A percentile compares a stretch with the other conserved stretches of the same genome.
phyloP scores from a whole-genome alignment of 2,113 vertebrate genomes.

The Dasyurus viverrinus region DNA sequence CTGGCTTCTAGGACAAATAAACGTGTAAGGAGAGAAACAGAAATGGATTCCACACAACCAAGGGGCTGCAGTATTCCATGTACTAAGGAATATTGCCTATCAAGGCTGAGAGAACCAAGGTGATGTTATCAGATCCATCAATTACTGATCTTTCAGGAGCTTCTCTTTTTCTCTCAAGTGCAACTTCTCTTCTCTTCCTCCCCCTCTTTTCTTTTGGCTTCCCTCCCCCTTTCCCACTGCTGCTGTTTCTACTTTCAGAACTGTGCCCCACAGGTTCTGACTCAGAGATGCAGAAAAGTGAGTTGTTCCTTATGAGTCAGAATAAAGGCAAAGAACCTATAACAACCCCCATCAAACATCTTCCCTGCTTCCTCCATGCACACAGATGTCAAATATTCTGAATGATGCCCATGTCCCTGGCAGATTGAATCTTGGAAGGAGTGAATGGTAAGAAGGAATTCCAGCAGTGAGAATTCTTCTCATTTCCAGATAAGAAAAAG shows the following conservation, averaged over 20 bases:
- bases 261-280: constrained; percentile 40
- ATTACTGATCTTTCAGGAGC: not conserved
- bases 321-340: not conserved
- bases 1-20: not conserved
- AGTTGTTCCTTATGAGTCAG: constrained; percentile 53
- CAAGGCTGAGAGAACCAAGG: not conserved
- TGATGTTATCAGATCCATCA: not conserved
- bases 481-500: not conserved
- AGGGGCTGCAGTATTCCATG: not conserved
- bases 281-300: constrained; percentile 44
- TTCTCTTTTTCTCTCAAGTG: not conserved
- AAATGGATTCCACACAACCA: not conserved
- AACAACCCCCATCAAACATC: not conserved
- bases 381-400: constrained; percentile 14
- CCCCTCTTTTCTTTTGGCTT: constrained; percentile 11
- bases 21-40: not conserved
- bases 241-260: constrained; percentile 40
- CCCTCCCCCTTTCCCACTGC: constrained; percentile 19
- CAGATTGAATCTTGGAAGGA: not conserved
- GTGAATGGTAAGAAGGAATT: not conserved
- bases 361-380: not conserved
- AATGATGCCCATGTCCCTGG: not conserved
- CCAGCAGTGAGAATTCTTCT: not conserved
- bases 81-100: not conserved
- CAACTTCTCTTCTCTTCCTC: not conserved